Percentiles rank a stretch among this genome's conserved stretches.
Evolutionary conservation across 2,797 vertebrate species (phyloP).

Genomic region (Xenopus petersii): DNA sequence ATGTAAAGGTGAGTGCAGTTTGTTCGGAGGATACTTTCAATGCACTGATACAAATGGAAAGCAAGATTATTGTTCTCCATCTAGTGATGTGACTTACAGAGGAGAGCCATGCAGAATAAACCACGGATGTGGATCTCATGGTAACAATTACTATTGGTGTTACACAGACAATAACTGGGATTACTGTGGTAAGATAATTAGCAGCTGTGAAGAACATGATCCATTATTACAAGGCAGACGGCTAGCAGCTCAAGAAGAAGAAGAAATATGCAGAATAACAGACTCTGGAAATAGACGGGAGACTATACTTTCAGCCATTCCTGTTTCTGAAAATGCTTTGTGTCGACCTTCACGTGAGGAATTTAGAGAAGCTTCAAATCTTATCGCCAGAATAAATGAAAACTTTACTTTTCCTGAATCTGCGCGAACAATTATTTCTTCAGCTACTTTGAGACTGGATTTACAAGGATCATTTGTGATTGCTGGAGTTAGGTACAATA

Average conservation of each 20-base stretch:
- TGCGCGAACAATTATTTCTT: not conserved
- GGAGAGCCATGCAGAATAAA: not conserved
- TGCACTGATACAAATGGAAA: not conserved
- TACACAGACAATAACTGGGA: not conserved
- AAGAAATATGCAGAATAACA: not conserved
- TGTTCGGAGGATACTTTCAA: not conserved
- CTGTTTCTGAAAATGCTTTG: not conserved
- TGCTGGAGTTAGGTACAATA: not conserved
- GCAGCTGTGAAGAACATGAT: not conserved
- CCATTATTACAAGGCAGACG: not conserved
- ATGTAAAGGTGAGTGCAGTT: not conserved
- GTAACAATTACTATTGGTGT: not conserved
- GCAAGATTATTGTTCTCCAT: not conserved
- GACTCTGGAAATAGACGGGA: slow-evolving; percentile 1
- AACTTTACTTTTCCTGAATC: not conserved
- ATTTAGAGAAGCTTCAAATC: not conserved
- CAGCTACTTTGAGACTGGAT: not conserved
- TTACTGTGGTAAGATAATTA: slow-evolving; percentile 4
- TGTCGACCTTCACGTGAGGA: not conserved
- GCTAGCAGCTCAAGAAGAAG: not conserved
- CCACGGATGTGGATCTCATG: not conserved
- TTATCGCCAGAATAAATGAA: not conserved
- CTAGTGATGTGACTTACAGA: not conserved
- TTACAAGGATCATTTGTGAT: not conserved
- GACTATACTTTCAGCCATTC: not conserved